Conservation (phyloP, 2,888 invertebrate species). For the Brachyopa scutellaris region DNA sequence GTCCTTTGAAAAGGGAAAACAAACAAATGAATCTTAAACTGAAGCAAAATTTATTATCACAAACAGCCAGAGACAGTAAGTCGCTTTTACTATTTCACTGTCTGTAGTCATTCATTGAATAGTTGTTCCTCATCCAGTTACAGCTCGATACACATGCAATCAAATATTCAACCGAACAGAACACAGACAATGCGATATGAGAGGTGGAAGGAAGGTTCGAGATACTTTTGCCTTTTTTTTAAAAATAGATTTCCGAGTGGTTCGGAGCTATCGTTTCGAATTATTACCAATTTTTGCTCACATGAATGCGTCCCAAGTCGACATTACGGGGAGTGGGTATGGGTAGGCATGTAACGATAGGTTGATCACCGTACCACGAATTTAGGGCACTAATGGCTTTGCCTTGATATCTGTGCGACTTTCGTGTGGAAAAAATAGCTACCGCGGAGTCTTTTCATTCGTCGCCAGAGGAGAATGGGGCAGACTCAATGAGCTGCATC, state of each 20-base stretch:
- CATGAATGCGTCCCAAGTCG: constrained; percentile 48
- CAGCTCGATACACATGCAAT: too few relatives aligned
- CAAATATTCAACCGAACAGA: too few relatives aligned
- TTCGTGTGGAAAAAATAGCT: background rate
- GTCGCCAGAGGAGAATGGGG: background rate
- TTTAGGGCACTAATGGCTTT: constrained; percentile 7
- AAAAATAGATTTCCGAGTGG: constrained; percentile 41
- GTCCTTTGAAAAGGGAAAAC: background rate
- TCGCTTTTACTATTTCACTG: constrained; percentile 8
- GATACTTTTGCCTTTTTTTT: too few relatives aligned
- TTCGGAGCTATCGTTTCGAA: constrained; percentile 44
- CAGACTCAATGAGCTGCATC: constrained; percentile 33
- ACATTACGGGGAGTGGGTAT: background rate
- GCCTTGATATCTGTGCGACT: background rate
- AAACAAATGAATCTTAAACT: constrained; percentile 18
- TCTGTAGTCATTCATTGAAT: constrained; percentile 12
- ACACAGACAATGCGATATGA: constrained; percentile 4
- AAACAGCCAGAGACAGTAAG: constrained; percentile 5
- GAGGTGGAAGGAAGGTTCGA: background rate
- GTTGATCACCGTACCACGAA: background rate
- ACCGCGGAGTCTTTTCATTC: background rate
- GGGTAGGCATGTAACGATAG: background rate
- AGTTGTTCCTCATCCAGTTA: constrained; percentile 17
- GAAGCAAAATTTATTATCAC: constrained; percentile 26
- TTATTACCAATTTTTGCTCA: constrained; percentile 49